Conservation (phyloP, 2,888 invertebrate species). For the Cantharis rufa region DNA sequence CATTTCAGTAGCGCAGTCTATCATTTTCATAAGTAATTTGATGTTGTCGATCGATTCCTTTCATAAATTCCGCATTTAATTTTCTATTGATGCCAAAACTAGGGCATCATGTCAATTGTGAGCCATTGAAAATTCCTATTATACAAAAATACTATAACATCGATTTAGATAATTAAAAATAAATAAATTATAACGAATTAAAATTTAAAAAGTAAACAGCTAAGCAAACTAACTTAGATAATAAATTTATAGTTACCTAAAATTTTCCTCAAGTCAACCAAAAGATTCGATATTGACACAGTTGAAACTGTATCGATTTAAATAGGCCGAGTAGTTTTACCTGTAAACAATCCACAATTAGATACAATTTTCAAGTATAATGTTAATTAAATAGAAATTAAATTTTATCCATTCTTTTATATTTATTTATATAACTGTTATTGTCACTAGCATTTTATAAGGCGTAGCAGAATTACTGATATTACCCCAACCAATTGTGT, state of each 20-base stretch:
- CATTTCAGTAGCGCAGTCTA: background rate
- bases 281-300: background rate
- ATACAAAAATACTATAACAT: background rate
- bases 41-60: background rate
- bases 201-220: background rate
- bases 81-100: background rate
- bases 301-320: background rate
- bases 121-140: background rate
- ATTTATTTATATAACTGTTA: background rate
- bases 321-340: background rate
- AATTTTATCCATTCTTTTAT: background rate
- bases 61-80: background rate
- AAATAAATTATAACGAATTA: background rate
- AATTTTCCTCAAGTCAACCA: background rate
- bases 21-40: background rate
- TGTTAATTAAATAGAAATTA: background rate
- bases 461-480: background rate
- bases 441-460: background rate
- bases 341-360: background rate
- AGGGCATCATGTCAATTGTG: background rate
- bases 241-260: background rate
- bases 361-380: background rate
- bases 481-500: background rate
- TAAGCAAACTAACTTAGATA: background rate
- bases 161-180: background rate